Percentiles rank a stretch among this genome's conserved stretches.
Evolutionary conservation across 2,888 invertebrate species (phyloP).

Genomic region (Zaprionus lineosus): DNA sequence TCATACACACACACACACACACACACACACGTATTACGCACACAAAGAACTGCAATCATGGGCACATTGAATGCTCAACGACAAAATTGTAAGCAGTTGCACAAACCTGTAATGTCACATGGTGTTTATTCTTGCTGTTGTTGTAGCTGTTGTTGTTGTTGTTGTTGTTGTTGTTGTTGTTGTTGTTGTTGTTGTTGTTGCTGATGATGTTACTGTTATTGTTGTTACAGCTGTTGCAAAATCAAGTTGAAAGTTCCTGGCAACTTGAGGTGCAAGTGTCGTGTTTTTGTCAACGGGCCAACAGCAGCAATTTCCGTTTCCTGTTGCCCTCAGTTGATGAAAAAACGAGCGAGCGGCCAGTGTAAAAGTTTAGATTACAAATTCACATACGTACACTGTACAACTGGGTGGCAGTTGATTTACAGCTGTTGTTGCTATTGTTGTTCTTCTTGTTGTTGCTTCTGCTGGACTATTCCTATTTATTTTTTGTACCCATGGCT

Average conservation of each 20-base stretch:
- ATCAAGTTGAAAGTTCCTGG: conserved; percentile 72
- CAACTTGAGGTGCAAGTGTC: conserved; percentile 74
- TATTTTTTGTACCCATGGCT: conserved; percentile 22
- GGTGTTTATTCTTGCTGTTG: conserved; percentile 14
- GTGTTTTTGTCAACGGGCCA: conserved; percentile 75
- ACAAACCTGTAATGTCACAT: conserved; percentile 55
- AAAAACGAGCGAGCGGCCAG: conserved; percentile 53
- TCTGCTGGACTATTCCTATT: conserved; percentile 22
- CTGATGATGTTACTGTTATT: conserved; percentile 13
- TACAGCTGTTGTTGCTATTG: conserved; percentile 40
- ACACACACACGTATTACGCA: conserved; percentile 5
- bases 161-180: conserved; percentile 18
- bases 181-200: conserved; percentile 14
- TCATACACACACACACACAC: conserved; percentile 4
- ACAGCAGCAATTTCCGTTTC: conserved; percentile 77
- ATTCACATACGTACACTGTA: conserved; percentile 65
- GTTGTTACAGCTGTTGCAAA: conserved; percentile 43
- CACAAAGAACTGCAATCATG: conserved; percentile 55
- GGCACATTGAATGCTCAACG: conserved; percentile 53
- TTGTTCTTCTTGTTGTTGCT: conserved; percentile 19
- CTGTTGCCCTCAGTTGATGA: conserved; percentile 64
- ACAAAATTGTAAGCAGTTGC: conserved; percentile 66
- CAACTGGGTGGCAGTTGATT: conserved; percentile 69
- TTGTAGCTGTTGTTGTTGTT: conserved; percentile 15
- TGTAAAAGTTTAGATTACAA: conserved; percentile 74